A percentile compares a stretch with the other conserved stretches of the same genome.
phyloP scores from a whole-genome alignment of 2,797 vertebrate genomes.

The Synaphobranchus kaupii region DNA sequence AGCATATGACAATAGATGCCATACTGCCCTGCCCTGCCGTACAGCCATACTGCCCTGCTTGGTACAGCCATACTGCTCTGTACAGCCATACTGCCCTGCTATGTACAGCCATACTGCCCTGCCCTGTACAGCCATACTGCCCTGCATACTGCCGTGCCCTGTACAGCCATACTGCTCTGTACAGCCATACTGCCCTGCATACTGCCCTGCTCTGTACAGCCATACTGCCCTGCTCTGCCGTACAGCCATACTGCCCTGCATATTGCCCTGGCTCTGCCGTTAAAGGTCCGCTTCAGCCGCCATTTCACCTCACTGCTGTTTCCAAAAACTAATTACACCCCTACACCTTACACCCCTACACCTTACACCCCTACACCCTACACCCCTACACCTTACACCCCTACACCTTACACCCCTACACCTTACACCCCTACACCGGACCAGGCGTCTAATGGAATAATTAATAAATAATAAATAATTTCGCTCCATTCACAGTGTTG shows the following conservation, averaged over 20 bases:
- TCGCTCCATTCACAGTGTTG: neutral
- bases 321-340: neutral
- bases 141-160: too few relatives aligned
- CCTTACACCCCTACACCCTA: too few relatives aligned
- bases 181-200: neutral
- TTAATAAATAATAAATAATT: neutral
- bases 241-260: neutral
- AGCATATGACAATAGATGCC: too few relatives aligned
- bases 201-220: neutral
- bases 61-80: neutral
- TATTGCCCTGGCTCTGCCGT: neutral
- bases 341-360: too few relatives aligned
- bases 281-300: neutral
- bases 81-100: too few relatives aligned
- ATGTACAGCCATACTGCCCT: too few relatives aligned
- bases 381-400: too few relatives aligned
- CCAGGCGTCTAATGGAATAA: neutral
- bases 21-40: too few relatives aligned
- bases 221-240: too few relatives aligned
- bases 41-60: neutral
- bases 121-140: neutral
- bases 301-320: neutral
- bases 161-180: too few relatives aligned
- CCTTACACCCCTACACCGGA: too few relatives aligned
- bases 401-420: too few relatives aligned